Conservation (phyloP, 2,797 vertebrate species). For the Sebastes dallii region DNA sequence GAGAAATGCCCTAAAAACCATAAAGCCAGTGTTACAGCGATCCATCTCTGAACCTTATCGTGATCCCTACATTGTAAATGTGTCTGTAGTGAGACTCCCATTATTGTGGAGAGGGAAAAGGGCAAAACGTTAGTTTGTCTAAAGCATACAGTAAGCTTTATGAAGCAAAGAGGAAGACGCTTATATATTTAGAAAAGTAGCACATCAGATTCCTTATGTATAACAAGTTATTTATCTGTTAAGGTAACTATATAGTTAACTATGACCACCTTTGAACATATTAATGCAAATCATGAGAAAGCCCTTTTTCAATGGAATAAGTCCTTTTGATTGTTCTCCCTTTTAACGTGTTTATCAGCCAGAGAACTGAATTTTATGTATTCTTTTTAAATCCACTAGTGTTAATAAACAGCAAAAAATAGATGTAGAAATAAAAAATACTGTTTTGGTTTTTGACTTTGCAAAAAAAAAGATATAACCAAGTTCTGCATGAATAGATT, state of each 20-base stretch:
- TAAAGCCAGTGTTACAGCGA: constrained; percentile 25
- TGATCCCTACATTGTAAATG: not conserved
- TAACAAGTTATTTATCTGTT: constrained; percentile 17
- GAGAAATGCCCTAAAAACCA: not conserved
- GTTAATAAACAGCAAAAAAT: not conserved
- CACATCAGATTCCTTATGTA: constrained; percentile 39
- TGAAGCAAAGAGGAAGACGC: constrained; percentile 19
- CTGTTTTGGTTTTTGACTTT: not conserved
- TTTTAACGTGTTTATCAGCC: constrained; percentile 16
- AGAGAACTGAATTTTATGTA: not conserved
- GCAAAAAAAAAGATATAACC: not conserved
- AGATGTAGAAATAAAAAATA: not conserved
- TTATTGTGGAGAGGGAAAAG: constrained; percentile 17
- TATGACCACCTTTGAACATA: constrained; percentile 5
- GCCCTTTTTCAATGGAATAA: not conserved
- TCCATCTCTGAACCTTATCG: constrained; percentile 15
- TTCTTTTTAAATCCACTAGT: constrained; percentile 9
- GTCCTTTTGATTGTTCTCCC: not conserved
- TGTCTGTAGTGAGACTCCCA: not conserved
- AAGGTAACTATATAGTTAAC: not conserved
- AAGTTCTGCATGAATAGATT: constrained; percentile 45
- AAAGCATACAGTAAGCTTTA: constrained; percentile 29
- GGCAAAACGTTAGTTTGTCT: constrained; percentile 21
- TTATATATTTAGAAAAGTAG: constrained; percentile 47
- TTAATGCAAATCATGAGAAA: not conserved